phyloP scores from a whole-genome alignment of 2,888 invertebrate species.

The Pandemis cinnamomeana region DNA sequence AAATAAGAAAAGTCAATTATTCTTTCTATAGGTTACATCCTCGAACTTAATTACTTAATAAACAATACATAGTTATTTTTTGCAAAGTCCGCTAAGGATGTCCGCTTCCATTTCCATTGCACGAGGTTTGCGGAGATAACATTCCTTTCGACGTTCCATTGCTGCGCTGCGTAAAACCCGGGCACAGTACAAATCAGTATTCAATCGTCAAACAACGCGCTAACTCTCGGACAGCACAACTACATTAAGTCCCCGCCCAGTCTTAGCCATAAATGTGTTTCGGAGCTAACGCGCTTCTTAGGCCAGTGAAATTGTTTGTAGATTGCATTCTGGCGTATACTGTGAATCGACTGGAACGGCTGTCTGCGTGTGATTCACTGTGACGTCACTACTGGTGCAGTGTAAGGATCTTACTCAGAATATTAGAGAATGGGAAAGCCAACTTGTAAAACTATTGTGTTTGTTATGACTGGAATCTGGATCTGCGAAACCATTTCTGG shows the following conservation, averaged over 20 bases:
- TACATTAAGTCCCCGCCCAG: too few species aligned
- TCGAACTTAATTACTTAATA: not conserved
- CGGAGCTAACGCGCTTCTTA: too few species aligned
- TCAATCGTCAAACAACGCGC: not conserved
- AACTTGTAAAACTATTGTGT: not conserved
- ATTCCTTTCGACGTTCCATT: conserved; percentile 48
- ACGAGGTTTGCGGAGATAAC: conserved; percentile 48
- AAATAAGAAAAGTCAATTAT: too few species aligned
- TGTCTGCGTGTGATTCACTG: conserved; percentile 19
- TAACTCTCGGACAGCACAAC: too few species aligned
- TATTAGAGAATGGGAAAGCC: conserved; percentile 9
- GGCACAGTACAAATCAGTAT: not conserved
- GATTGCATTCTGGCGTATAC: not conserved
- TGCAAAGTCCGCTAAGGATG: conserved; percentile 2
- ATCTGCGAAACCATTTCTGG: too few species aligned
- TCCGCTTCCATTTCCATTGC: conserved; percentile 38
- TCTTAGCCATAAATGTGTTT: too few species aligned
- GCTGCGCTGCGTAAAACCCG: conserved; percentile 21
- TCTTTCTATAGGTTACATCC: too few species aligned
- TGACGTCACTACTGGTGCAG: conserved; percentile 1
- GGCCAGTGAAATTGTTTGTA: not conserved
- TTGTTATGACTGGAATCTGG: not conserved
- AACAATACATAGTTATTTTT: not conserved
- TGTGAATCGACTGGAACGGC: not conserved
- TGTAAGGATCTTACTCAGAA: not conserved